Evolutionary conservation across 2,797 vertebrate species (phyloP), one percentile per base, ranked within the genome.

Genomic region (Ctenochaetus hawaiiensis): DNA sequence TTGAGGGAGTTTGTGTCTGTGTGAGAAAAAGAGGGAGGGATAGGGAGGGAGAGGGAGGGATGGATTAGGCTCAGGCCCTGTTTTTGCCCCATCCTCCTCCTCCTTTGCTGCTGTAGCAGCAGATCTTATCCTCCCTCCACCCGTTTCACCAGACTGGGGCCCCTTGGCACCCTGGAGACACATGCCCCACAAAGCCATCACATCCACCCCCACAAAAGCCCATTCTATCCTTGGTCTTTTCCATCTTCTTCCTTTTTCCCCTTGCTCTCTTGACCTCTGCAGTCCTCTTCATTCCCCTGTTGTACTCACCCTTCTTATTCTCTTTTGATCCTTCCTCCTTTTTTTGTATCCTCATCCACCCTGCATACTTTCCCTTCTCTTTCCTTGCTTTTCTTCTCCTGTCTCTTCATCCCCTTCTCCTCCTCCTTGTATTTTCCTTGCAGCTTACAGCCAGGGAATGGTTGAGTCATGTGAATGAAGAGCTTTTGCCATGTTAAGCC

Each of bases 1-100:
- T 93, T 92, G 60, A 83, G 82, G 78, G 89, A 78, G 85, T 82
- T 84, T 91, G 67, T 88, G 88, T 91, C 72, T 87, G 83, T 85
- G 83, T 81, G 85, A 82, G 78, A 82, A 60, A 78, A 66, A 70
- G 59, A 48, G 48, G 30, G 43, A 22, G 13, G 13, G 57, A 67
- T 80, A 71, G 52, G 53, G 67, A 47, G 67, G 52, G 75, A 37
- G 77, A 59, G 85, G 59, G 78, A 47, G 76, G 56, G 78, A 22
- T 77, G 77, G 88, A 91, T 94, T 91, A 87, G 82, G 72, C 78
- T 84, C 60, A 44, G 77, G 66, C 88, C 72, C 63, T 72, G 74
- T 82, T 85, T 87, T 82, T 65, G 34, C 64, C 72, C 80, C 63
- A 57, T 77, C 81, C 67, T 77, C 58, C 69, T 72, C 61, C 62